Percentiles rank a stretch among this genome's conserved stretches.
phyloP scores from a whole-genome alignment of 2,113 vertebrate genomes.

The Mesitornis unicolor region DNA sequence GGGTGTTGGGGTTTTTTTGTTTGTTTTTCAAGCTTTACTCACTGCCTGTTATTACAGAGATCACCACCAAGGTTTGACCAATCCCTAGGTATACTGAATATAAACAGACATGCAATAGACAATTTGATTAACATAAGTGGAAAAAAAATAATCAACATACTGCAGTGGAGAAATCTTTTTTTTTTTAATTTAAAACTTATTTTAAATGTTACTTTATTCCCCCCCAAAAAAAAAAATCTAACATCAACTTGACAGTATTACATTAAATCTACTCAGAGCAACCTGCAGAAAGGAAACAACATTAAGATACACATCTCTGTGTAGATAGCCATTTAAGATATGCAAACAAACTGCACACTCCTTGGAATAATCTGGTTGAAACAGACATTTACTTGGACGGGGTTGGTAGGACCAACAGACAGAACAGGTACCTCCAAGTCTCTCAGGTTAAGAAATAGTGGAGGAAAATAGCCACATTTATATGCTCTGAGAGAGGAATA shows the following conservation, averaged over 20 bases:
- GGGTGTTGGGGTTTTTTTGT: neutral
- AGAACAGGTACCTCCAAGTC: neutral
- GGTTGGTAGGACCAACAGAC: neutral
- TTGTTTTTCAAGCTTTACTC: neutral
- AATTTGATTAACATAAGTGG: neutral
- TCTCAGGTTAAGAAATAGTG: neutral
- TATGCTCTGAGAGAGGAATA: neutral
- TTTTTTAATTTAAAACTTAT: neutral
- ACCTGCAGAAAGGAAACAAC: neutral
- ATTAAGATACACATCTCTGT: neutral
- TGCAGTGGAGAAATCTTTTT: neutral
- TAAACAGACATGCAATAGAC: neutral
- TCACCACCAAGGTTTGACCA: neutral
- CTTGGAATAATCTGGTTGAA: neutral
- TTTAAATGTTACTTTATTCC: neutral
- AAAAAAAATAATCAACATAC: neutral
- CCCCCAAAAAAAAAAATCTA: neutral
- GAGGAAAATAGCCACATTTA: neutral
- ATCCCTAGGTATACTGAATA: neutral
- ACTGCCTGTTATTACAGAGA: neutral
- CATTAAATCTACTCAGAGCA: neutral
- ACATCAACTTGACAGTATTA: neutral
- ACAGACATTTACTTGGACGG: neutral
- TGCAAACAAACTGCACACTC: neutral
- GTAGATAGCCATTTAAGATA: neutral